phyloP scores from a whole-genome alignment of 2,797 vertebrate genomes.

The Semotilus atromaculatus region DNA sequence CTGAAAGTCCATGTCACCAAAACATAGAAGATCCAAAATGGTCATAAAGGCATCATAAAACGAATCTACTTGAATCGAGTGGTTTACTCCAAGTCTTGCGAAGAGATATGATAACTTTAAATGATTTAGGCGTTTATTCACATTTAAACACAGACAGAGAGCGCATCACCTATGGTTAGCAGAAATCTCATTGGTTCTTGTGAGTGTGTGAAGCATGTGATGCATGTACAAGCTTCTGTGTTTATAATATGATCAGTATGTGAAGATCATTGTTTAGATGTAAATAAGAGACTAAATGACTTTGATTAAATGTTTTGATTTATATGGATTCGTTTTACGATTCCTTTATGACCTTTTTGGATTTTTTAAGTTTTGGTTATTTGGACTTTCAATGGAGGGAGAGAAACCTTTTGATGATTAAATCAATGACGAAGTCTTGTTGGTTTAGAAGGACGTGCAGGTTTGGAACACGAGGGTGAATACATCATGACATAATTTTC shows the following conservation, averaged over 20 bases:
- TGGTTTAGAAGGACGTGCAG: background rate
- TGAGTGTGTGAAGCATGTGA: background rate
- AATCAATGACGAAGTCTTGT: background rate
- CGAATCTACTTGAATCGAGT: background rate
- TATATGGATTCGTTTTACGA: background rate
- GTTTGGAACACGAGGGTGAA: background rate
- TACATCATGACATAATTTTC: background rate
- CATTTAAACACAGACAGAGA: background rate
- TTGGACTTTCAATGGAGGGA: background rate
- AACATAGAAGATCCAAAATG: background rate
- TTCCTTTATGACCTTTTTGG: background rate
- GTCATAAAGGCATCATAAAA: background rate
- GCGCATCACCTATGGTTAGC: background rate
- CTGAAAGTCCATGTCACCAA: background rate
- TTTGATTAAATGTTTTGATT: background rate
- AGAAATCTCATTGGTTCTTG: background rate
- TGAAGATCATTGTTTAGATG: background rate
- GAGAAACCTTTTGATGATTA: background rate
- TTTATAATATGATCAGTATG: background rate
- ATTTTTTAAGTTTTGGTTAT: background rate
- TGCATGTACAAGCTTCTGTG: background rate
- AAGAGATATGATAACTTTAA: background rate
- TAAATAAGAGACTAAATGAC: background rate
- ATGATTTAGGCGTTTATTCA: background rate
- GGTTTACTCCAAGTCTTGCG: background rate